A percentile compares a stretch with the other conserved stretches of the same genome.
Conservation (phyloP, 2,113 vertebrate species). For the Ictidomys tridecemlineatus region DNA sequence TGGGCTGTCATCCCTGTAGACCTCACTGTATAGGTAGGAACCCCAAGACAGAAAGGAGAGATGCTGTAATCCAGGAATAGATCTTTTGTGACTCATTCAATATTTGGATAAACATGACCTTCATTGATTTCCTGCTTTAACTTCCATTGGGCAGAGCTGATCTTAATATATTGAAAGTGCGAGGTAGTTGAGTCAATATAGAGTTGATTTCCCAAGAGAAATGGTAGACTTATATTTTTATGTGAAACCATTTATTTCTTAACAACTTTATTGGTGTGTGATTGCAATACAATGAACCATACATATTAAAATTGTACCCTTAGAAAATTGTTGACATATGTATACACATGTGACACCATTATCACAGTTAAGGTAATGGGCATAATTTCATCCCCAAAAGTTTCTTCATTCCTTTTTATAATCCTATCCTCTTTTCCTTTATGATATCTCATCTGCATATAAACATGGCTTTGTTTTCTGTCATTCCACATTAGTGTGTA, state of each 20-base stretch:
- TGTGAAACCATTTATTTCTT: background rate
- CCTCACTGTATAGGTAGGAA: background rate
- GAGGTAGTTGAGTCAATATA: background rate
- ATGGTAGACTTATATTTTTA: background rate
- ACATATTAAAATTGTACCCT: constrained; percentile 24
- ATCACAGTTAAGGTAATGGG: background rate
- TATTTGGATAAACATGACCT: background rate
- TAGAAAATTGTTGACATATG: background rate
- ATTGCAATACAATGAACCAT: background rate
- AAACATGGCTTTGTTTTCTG: constrained; percentile 30
- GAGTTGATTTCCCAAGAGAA: constrained; percentile 15
- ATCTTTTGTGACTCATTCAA: background rate
- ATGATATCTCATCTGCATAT: background rate
- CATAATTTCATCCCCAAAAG: background rate
- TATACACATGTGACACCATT: background rate
- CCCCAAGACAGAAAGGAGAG: background rate
- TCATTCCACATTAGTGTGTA: background rate
- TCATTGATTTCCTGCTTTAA: background rate
- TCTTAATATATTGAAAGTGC: background rate
- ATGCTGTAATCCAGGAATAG: background rate
- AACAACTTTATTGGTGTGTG: background rate
- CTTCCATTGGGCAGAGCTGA: background rate
- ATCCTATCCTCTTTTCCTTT: background rate
- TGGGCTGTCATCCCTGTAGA: background rate
- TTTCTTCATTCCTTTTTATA: background rate